These are phyloP conservation scores for Gadus chalcogrammus DNA, from an alignment of 2,113 vertebrate genomes.

Conservation along the genomic window DNA sequence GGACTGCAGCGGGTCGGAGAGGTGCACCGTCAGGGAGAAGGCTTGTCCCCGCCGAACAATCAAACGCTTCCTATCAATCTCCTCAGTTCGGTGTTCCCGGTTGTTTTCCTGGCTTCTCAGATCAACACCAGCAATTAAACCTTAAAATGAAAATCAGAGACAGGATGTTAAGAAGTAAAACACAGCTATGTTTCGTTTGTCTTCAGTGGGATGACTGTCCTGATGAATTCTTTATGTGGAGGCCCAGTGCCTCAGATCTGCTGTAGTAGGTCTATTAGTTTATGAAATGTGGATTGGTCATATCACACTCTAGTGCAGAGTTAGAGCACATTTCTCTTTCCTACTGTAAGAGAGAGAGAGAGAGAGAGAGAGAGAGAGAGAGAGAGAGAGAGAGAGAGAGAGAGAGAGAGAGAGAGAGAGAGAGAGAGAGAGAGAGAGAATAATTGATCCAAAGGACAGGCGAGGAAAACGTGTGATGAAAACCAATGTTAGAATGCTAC, in stretches of 20 bases:
- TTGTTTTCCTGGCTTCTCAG: slow-evolving; percentile 73
- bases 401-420: not conserved
- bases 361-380: not conserved
- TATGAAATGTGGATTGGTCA: slow-evolving; percentile 20
- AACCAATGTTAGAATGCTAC: too few species aligned
- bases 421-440: not conserved
- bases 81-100: slow-evolving; percentile 26
- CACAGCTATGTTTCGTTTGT: not conserved
- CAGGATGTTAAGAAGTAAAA: too few species aligned
- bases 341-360: not conserved
- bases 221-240: not conserved
- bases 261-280: not conserved
- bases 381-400: not conserved
- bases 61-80: too few species aligned
- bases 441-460: too few species aligned
- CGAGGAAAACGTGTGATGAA: too few species aligned
- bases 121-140: slow-evolving; percentile 53
- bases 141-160: slow-evolving; percentile 29
- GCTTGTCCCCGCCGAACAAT: too few species aligned
- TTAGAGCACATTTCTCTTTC: slow-evolving; percentile 15
- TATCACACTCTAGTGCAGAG: slow-evolving; percentile 17
- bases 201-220: not conserved
- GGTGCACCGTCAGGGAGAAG: too few species aligned
- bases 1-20: too few species aligned
- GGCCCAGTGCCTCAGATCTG: not conserved